A percentile compares a stretch with the other conserved stretches of the same genome.
phyloP scores from a whole-genome alignment of 1,140 invertebrate species.

The Babylonia areolata region DNA sequence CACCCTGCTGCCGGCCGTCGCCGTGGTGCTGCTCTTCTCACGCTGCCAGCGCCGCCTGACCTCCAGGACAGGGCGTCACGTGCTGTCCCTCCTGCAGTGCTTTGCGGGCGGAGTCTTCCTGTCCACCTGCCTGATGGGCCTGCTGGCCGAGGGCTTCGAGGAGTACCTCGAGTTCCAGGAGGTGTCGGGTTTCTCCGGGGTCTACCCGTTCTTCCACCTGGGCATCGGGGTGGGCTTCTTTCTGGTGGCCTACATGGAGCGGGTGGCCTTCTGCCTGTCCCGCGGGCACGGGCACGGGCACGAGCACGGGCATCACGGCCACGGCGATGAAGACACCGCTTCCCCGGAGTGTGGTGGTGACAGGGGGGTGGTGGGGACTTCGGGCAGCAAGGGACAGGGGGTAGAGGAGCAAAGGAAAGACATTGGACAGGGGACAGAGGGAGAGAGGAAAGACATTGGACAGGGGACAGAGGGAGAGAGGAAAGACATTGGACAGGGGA shows the following conservation, averaged over 20 bases:
- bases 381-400: not conserved
- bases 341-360: no score
- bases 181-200: not conserved
- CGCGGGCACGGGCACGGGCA: no score
- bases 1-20: constrained; percentile 20
- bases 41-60: not conserved
- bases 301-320: not conserved
- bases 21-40: constrained; percentile 24
- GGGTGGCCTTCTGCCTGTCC: constrained; percentile 6
- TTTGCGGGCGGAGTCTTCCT: constrained; percentile 80
- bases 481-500: no score
- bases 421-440: not conserved
- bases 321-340: not conserved
- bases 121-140: constrained; percentile 77
- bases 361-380: no score
- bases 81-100: constrained; percentile 59
- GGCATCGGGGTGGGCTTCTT: constrained; percentile 78
- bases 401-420: not conserved
- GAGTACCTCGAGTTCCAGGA: constrained; percentile 55
- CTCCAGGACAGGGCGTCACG: not conserved
- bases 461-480: no score
- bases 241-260: constrained; percentile 66
- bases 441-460: no score
- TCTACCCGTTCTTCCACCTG: constrained; percentile 31
- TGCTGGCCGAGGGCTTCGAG: constrained; percentile 77